phyloP scores from a whole-genome alignment of 2,113 vertebrate species.

The Malurus cyaneus region DNA sequence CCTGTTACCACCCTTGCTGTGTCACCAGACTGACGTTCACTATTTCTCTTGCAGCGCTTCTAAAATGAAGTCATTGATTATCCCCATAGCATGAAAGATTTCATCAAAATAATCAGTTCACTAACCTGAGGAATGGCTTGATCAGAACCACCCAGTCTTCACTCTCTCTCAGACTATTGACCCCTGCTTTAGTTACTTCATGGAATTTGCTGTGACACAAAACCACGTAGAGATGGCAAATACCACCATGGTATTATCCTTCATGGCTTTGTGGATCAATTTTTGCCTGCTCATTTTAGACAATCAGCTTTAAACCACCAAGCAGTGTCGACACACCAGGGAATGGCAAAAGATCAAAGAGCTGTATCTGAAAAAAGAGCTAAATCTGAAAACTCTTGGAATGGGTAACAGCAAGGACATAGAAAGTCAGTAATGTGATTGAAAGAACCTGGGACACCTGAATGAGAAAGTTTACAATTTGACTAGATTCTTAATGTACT shows the following conservation, averaged over 20 bases:
- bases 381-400: background rate
- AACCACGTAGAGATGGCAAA: background rate
- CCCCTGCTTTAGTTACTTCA: background rate
- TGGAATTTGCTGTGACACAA: background rate
- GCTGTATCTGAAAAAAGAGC: background rate
- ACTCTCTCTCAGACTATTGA: background rate
- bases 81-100: background rate
- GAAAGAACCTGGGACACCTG: background rate
- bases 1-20: background rate
- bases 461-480: background rate
- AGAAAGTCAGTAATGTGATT: background rate
- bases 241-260: background rate
- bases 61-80: background rate
- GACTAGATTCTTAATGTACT: background rate
- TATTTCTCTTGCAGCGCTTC: background rate
- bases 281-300: background rate
- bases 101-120: background rate
- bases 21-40: background rate
- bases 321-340: background rate
- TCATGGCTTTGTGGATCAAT: background rate
- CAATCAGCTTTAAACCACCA: background rate
- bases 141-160: background rate
- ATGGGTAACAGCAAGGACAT: background rate
- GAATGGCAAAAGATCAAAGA: background rate
- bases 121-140: background rate